Conservation (phyloP, 2,888 invertebrate species). For the Hymenopus coronatus region DNA sequence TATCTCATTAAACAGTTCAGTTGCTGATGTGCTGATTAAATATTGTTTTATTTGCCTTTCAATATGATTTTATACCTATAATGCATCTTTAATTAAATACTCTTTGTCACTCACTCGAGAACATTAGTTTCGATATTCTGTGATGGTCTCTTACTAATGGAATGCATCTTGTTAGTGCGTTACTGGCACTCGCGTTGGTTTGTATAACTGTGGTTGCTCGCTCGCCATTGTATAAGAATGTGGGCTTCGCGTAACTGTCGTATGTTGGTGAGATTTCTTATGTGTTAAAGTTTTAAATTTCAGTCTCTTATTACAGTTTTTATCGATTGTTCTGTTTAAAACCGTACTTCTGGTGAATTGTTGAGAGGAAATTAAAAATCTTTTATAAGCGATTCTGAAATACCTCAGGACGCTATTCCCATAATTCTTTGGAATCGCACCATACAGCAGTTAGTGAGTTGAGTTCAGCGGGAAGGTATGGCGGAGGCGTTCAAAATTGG, state of each 20-base stretch:
- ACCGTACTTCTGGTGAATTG: neutral
- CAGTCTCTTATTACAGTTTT: neutral
- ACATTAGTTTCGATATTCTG: too few relatives aligned
- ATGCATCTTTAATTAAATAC: too few relatives aligned
- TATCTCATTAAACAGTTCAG: too few relatives aligned
- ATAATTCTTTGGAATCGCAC: conserved; percentile 13
- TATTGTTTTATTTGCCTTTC: too few relatives aligned
- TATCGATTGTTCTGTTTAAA: neutral
- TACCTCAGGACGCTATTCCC: conserved; percentile 22
- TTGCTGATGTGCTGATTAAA: too few relatives aligned
- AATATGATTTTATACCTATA: too few relatives aligned
- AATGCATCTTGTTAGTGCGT: neutral
- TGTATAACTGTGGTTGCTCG: too few relatives aligned
- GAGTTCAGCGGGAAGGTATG: conserved; percentile 6
- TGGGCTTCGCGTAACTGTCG: neutral
- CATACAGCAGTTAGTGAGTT: conserved; percentile 2
- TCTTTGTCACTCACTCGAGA: too few relatives aligned
- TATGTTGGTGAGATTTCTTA: neutral
- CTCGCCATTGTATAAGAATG: neutral
- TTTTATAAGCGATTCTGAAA: neutral
- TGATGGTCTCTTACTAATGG: neutral
- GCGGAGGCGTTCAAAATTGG: conserved; percentile 55
- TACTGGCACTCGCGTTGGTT: too few relatives aligned
- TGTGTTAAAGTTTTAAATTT: neutral
- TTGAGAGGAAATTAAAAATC: neutral